A percentile compares a stretch with the other conserved stretches of the same genome.
phyloP scores from a whole-genome alignment of 2,888 invertebrate species.

The Lithophane leautieri region DNA sequence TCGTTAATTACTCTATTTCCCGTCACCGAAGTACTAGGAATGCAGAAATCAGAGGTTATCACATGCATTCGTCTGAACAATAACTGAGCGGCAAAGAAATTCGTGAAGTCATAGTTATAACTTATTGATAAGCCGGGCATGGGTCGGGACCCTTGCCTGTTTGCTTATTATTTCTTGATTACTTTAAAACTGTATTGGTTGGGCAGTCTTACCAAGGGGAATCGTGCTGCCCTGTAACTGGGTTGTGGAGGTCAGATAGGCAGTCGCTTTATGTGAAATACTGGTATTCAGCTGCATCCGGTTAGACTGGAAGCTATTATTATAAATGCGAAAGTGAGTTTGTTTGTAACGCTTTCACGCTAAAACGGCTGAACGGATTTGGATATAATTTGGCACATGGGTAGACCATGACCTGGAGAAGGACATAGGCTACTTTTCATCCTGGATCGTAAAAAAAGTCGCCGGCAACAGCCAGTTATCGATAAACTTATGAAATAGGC shows the following conservation, averaged over 20 bases:
- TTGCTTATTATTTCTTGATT: conserved; percentile 54
- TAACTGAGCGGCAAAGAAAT: conserved; percentile 75
- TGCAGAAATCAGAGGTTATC: conserved; percentile 79
- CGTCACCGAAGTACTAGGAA: conserved; percentile 53
- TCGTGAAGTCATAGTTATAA: conserved; percentile 76
- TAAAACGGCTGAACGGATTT: too few species aligned
- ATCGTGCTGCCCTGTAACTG: neutral
- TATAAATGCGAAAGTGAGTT: too few species aligned
- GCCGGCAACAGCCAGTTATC: neutral
- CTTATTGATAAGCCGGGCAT: conserved; percentile 70
- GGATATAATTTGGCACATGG: too few species aligned
- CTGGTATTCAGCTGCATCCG: neutral
- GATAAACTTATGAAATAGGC: neutral
- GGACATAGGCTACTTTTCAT: too few species aligned
- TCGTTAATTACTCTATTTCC: conserved; percentile 44
- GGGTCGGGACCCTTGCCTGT: conserved; percentile 53
- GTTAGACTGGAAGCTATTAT: neutral
- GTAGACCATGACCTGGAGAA: too few species aligned
- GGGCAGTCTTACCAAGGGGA: neutral
- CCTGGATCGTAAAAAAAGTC: too few species aligned
- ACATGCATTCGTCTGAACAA: conserved; percentile 40
- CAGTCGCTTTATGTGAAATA: neutral
- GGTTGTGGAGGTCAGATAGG: neutral
- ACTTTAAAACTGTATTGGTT: conserved; percentile 16
- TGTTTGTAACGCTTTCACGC: too few species aligned